Evolutionary conservation across 35 echinoderm and acorn worm genomes (phyloP).

Genomic region (Apostichopus californicus): DNA sequence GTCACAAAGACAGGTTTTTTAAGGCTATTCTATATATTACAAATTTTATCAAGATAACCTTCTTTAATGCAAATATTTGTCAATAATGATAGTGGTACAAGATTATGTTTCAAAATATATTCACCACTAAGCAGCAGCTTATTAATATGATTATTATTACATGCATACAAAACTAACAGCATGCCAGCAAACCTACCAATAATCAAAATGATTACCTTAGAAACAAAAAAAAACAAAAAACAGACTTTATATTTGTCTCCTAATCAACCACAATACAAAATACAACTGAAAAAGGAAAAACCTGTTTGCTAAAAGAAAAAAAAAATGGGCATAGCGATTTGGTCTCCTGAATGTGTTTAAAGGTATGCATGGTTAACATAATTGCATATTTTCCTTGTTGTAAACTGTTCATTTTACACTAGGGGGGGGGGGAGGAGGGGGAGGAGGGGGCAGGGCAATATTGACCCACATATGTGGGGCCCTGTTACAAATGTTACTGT

Average conservation of each 20-base stretch:
- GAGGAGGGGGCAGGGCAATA: no score
- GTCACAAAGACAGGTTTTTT: background rate
- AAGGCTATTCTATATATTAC: background rate
- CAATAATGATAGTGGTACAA: background rate
- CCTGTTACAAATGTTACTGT: no score
- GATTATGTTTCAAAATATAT: background rate
- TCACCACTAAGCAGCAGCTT: background rate
- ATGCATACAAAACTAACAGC: background rate
- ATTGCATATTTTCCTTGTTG: no score
- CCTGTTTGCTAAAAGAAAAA: background rate
- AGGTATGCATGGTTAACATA: no score
- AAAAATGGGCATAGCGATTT: background rate
- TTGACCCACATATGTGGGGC: no score
- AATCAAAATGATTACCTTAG: background rate
- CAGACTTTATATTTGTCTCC: background rate
- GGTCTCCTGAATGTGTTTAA: no score
- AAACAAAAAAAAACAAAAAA: background rate
- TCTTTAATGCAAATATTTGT: background rate
- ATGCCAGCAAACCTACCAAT: background rate
- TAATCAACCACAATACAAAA: background rate
- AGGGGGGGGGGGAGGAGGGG: no score
- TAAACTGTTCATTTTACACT: no score
- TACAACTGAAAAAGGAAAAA: background rate
- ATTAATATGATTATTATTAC: background rate
- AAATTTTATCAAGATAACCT: background rate